Conservation (phyloP, 2,113 vertebrate species). For the Microcebus griseorufus region DNA sequence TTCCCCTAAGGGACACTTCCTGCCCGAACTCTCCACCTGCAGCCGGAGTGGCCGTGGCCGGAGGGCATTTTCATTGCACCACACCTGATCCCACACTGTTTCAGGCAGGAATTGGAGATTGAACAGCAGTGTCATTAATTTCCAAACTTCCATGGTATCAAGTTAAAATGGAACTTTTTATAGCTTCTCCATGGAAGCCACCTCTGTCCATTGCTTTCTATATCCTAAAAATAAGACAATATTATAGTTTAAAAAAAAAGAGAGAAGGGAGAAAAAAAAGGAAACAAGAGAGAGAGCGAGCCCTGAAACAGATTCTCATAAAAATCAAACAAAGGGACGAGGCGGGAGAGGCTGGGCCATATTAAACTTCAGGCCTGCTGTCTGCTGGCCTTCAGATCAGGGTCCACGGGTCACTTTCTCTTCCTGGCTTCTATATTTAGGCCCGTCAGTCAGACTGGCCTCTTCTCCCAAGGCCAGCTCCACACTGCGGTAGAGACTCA, state of each 20-base stretch:
- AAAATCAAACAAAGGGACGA: constrained; percentile 15
- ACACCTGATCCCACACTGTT: background rate
- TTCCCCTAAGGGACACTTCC: background rate
- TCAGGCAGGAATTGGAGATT: background rate
- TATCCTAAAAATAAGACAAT: constrained; percentile 51
- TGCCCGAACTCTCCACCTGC: too few relatives aligned
- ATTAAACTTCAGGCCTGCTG: background rate
- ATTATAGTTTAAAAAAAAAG: background rate
- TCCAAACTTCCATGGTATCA: background rate
- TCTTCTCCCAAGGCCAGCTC: background rate
- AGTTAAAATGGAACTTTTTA: background rate
- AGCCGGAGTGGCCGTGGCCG: background rate
- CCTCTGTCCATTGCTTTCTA: background rate
- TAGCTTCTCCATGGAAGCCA: background rate
- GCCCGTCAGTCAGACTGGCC: background rate
- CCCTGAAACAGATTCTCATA: background rate
- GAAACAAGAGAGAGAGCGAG: background rate
- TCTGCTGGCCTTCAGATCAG: background rate
- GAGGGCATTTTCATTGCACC: background rate
- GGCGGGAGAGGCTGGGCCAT: background rate
- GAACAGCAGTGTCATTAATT: background rate
- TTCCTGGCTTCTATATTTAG: constrained; percentile 15
- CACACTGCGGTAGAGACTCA: background rate
- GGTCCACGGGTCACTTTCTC: background rate
- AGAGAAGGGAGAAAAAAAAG: background rate